Conservation (phyloP, 2,888 invertebrate genomes). For the Stenichneumon culpator region DNA sequence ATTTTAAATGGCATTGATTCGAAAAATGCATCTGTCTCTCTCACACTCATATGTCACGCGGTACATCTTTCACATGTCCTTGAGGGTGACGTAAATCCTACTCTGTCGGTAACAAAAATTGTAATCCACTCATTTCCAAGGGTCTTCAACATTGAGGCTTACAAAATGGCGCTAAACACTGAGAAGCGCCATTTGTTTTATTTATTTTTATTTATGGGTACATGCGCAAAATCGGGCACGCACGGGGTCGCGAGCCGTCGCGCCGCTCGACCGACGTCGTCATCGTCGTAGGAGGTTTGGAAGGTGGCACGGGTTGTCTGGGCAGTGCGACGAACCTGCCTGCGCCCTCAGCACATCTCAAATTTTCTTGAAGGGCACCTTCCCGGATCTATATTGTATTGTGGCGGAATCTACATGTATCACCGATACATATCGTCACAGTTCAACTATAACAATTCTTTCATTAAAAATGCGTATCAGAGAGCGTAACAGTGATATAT, state of each 20-base stretch:
- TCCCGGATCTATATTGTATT: slow-evolving; percentile 15
- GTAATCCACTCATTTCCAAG: too few relatives aligned
- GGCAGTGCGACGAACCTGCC: slow-evolving; percentile 29
- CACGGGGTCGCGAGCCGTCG: slow-evolving; percentile 48
- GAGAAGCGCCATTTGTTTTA: background rate
- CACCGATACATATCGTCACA: background rate
- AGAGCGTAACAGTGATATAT: too few relatives aligned
- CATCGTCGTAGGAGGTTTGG: slow-evolving; percentile 11
- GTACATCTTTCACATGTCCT: too few relatives aligned
- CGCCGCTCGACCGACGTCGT: slow-evolving; percentile 35
- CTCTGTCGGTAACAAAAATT: too few relatives aligned
- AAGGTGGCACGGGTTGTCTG: slow-evolving; percentile 24
- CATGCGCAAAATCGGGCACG: slow-evolving; percentile 1
- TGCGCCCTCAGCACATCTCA: background rate
- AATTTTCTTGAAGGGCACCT: slow-evolving; percentile 52
- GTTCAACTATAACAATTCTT: background rate
- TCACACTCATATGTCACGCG: too few relatives aligned
- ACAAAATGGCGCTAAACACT: too few relatives aligned
- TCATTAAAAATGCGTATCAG: too few relatives aligned
- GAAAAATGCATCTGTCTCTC: too few relatives aligned
- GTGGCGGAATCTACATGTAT: background rate
- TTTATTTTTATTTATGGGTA: background rate
- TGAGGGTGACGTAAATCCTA: too few relatives aligned
- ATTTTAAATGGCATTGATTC: too few relatives aligned
- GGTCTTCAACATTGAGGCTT: too few relatives aligned